Evolutionary conservation across 2,113 vertebrate genomes (phyloP).

Genomic region (Cinclus mexicanus): DNA sequence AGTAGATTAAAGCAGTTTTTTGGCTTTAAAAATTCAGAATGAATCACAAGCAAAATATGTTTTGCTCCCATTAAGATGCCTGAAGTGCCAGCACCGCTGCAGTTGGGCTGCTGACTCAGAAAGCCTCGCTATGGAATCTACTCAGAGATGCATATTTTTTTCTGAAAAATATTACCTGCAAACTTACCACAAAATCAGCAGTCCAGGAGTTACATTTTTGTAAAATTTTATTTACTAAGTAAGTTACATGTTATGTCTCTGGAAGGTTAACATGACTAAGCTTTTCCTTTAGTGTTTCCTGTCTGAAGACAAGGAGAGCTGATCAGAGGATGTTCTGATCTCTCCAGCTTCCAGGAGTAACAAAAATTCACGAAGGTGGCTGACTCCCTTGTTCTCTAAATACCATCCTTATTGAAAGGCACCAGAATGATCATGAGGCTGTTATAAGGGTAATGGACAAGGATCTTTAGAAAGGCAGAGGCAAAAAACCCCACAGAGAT

Average conservation of each 20-base stretch:
- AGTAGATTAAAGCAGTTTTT: conserved; percentile 30
- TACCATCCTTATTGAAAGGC: not conserved
- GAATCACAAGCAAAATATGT: conserved; percentile 39
- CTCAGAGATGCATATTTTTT: not conserved
- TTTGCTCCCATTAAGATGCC: not conserved
- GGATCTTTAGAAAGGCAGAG: not conserved
- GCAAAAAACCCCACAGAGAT: not conserved
- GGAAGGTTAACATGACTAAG: not conserved
- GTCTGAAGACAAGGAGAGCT: not conserved
- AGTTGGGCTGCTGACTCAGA: not conserved
- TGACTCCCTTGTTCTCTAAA: not conserved
- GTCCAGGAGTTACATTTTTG: not conserved
- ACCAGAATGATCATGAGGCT: not conserved
- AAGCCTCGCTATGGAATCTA: not conserved
- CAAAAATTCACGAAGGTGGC: not conserved
- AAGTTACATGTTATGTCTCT: not conserved
- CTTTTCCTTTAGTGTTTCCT: not conserved
- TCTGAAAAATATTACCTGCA: not conserved
- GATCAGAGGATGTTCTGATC: not conserved
- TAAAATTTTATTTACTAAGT: not conserved
- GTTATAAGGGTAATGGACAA: not conserved
- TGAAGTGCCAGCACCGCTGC: not conserved
- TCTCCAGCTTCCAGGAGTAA: not conserved
- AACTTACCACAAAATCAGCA: not conserved
- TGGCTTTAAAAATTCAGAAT: conserved; percentile 9